Percentiles rank a stretch among this genome's conserved stretches.
Conservation (phyloP, 1,140 invertebrate genomes). For the Calliphora vicina region DNA sequence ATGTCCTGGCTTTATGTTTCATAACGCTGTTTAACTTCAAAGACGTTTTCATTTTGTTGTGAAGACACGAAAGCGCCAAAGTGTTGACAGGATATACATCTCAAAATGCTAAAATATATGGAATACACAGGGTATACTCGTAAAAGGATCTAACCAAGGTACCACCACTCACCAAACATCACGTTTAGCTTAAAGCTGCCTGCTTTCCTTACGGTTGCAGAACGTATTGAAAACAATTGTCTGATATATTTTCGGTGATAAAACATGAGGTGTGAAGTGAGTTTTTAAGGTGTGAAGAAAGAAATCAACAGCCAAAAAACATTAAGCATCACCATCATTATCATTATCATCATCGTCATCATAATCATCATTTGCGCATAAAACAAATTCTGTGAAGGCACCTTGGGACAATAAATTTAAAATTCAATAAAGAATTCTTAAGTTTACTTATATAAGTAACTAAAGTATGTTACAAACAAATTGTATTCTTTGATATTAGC, state of each 20-base stretch:
- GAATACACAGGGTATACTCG: background rate
- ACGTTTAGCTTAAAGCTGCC: slow-evolving; percentile 23
- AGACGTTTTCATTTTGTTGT: background rate
- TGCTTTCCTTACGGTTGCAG: background rate
- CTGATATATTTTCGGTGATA: slow-evolving; percentile 15
- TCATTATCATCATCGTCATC: background rate
- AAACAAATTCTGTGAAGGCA: background rate
- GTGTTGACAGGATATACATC: slow-evolving; percentile 37
- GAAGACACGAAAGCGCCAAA: slow-evolving; percentile 30
- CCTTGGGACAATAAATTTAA: background rate
- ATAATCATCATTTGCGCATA: background rate
- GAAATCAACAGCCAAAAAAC: slow-evolving; percentile 29
- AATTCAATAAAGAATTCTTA: background rate
- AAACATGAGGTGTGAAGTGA: slow-evolving; percentile 2
- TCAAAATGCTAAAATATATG: background rate
- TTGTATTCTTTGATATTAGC: too few relatives aligned
- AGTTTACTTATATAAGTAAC: too few relatives aligned
- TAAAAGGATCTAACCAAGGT: background rate
- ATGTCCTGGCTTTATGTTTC: background rate
- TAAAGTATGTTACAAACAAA: too few relatives aligned
- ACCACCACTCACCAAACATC: slow-evolving; percentile 8
- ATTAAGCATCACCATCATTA: slow-evolving; percentile 22
- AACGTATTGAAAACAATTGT: slow-evolving; percentile 21
- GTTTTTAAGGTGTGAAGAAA: slow-evolving; percentile 21
- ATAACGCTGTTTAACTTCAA: background rate